Percentiles rank a stretch among this genome's conserved stretches.
Evolutionary conservation across 2,888 invertebrate genomes (phyloP).

Genomic region (Lycaena phlaeas): DNA sequence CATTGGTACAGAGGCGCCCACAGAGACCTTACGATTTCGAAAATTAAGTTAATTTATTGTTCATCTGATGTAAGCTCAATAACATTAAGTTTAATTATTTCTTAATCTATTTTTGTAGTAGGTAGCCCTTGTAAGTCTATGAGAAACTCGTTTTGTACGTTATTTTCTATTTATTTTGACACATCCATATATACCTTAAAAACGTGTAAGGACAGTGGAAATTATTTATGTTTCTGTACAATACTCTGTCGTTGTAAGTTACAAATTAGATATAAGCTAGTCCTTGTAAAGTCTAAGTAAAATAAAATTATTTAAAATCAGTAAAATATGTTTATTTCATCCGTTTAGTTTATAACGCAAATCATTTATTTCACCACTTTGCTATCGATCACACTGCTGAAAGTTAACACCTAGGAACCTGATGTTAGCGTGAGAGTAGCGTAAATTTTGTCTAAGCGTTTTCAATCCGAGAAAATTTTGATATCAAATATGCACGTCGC

Average conservation of each 20-base stretch:
- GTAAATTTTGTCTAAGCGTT: no score
- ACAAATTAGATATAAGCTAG: constrained; percentile 72
- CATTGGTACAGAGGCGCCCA: constrained; percentile 85
- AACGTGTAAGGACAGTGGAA: constrained; percentile 36
- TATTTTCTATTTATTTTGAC: not conserved
- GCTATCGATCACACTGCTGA: no score
- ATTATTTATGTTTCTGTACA: constrained; percentile 58
- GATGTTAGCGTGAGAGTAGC: no score
- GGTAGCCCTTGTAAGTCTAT: not conserved
- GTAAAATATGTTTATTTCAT: not conserved
- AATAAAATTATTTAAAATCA: constrained; percentile 22
- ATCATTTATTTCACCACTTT: no score
- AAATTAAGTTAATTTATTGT: constrained; percentile 31
- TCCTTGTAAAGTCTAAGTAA: constrained; percentile 51
- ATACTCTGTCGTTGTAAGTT: constrained; percentile 49
- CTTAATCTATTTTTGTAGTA: not conserved
- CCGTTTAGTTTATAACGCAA: not conserved
- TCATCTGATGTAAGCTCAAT: constrained; percentile 2
- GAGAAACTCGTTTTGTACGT: not conserved
- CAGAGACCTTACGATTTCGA: constrained; percentile 62
- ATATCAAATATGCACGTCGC: no score
- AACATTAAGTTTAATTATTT: constrained; percentile 8
- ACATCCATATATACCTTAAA: constrained; percentile 8
- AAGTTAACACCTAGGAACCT: no score
- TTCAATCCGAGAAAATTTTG: no score